Conservation (phyloP, 2,797 vertebrate species). For the Rhyacichthys aspro region DNA sequence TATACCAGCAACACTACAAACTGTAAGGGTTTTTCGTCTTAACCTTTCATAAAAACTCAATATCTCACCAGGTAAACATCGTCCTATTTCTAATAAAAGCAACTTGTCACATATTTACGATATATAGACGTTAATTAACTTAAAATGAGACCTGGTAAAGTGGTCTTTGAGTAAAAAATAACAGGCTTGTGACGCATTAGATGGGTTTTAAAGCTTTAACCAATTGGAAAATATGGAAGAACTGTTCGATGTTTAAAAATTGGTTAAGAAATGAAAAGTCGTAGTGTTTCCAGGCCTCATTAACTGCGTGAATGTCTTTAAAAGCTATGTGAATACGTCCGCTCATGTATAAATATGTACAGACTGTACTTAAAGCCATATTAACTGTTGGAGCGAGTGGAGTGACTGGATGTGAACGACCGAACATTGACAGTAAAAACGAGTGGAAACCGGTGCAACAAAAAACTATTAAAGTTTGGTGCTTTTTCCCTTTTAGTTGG, state of each 20-base stretch:
- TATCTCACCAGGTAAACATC: not conserved
- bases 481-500: too few species aligned
- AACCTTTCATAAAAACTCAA: not conserved
- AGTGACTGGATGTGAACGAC: constrained; percentile 10
- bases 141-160: too few species aligned
- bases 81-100: not conserved
- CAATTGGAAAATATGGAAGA: too few species aligned
- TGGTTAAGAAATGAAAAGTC: too few species aligned
- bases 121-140: too few species aligned
- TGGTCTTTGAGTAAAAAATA: too few species aligned
- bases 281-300: too few species aligned
- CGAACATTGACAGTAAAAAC: constrained; percentile 1
- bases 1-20: constrained; percentile 5
- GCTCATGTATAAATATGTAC: constrained; percentile 13
- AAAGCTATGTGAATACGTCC: not conserved
- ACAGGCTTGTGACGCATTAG: too few species aligned
- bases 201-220: too few species aligned
- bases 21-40: not conserved
- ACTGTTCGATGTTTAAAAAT: too few species aligned
- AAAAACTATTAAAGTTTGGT: too few species aligned
- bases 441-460: not conserved
- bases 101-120: too few species aligned
- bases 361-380: constrained; percentile 50
- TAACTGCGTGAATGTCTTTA: constrained; percentile 6
- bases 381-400: constrained; percentile 25